phyloP scores from a whole-genome alignment of 2,797 vertebrate genomes.

The Anguilla anguilla region DNA sequence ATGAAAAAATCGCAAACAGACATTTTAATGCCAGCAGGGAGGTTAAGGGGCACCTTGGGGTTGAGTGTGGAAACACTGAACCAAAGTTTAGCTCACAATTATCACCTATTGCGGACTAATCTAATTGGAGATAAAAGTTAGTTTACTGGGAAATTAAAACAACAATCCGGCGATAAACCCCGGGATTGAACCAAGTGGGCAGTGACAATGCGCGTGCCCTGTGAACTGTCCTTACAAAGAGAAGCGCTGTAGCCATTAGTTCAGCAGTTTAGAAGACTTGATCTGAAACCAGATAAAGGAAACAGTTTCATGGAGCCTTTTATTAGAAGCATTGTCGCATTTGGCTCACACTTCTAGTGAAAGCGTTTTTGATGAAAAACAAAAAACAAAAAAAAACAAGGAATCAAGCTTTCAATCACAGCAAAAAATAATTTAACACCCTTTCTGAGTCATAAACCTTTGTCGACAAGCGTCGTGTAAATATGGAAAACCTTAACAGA shows the following conservation, averaged over 20 bases:
- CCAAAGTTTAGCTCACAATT: not conserved
- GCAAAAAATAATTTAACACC: not conserved
- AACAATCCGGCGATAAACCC: not conserved
- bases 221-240: not conserved
- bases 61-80: not conserved
- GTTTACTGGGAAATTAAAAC: not conserved
- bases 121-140: not conserved
- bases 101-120: not conserved
- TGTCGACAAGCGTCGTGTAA: conserved; percentile 1
- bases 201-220: not conserved
- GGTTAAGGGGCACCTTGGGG: not conserved
- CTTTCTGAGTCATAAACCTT: not conserved
- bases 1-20: not conserved
- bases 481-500: not conserved
- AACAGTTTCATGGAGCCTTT: not conserved
- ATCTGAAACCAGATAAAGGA: not conserved
- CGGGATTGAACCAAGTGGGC: not conserved
- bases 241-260: not conserved
- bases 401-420: not conserved
- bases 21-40: not conserved
- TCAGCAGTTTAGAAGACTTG: not conserved
- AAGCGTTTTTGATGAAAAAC: not conserved
- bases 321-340: not conserved
- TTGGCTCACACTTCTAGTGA: not conserved
- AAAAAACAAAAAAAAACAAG: too few species aligned